Evolutionary conservation across 2,113 vertebrate genomes (phyloP), one percentile per base, ranked within the genome.

Genomic region (Trichechus manatus): DNA sequence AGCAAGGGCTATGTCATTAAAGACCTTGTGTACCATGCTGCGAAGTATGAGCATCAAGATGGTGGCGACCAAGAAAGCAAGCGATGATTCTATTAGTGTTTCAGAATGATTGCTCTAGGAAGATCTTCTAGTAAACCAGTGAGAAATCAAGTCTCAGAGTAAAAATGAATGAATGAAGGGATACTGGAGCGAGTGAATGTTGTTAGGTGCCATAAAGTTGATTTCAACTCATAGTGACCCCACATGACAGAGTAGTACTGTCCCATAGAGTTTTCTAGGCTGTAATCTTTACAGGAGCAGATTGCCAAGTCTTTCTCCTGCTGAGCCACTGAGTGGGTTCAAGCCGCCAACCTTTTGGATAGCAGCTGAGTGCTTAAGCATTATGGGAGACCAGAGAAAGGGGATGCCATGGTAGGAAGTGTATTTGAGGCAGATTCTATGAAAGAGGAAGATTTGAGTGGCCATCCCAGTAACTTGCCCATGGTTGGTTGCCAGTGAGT

Each of bases 361-460:
- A 13, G 11, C 53, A 56, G 53, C 53, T 15, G 14, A 56, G 15
- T 15, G 53, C 68, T 0, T n/a, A 68, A 86, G 29, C 53, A 29
- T 44, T 93, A 15, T 74, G 39, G 6, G 27, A 42, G 19, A 56
- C 79, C 33, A 92, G 63, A 93, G 85, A 81, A 83, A 42, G 15
- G 10, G 61, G 68, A 84, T 23, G 14, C 42, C 27, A 29, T 15
- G 13, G 64, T 87, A 47, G 66, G 59, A 83, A 77, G 1, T 36
- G 14, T 42, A 84, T 64, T 87, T 82, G 33, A 95, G 70, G 72
- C 84, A 90, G 23, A 91, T 8, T 72, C 10, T 27, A 27, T 36
- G 29, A 25, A 74, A 59, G 42, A 53, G 68, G 87, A 81, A 87
- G 78, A 63, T 72, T 87, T 86, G 77, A 88, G 44, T 89, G 81